Evolutionary conservation across 2,797 vertebrate species (phyloP).

Genomic region (Chrosomus eos): DNA sequence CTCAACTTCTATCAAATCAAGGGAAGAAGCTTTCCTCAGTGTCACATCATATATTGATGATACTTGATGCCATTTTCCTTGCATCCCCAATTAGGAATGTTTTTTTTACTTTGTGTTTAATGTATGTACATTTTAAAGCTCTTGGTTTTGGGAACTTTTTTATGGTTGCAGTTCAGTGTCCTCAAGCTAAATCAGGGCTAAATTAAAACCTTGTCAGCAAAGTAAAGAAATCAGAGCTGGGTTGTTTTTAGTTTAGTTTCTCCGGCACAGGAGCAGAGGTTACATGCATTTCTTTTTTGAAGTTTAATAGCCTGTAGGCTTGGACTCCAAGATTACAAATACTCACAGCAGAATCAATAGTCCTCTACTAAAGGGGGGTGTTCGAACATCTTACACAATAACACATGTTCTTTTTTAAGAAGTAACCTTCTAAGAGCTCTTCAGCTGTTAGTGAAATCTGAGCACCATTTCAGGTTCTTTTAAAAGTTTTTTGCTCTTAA

Average conservation of each 20-base stretch:
- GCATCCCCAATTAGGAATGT: not conserved
- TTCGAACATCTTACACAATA: constrained; percentile 48
- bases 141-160: constrained; percentile 41
- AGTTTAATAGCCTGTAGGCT: constrained; percentile 53
- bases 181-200: constrained; percentile 36
- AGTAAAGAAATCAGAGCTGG: constrained; percentile 36
- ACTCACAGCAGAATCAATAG: constrained; percentile 55
- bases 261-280: constrained; percentile 16
- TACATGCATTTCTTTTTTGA: constrained; percentile 41
- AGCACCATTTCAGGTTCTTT: not conserved
- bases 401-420: constrained; percentile 1
- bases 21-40: not conserved
- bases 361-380: constrained; percentile 37
- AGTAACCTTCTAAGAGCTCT: not conserved
- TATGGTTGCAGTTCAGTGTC: constrained; percentile 52
- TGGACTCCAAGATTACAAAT: constrained; percentile 47
- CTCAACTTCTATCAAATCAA: not conserved
- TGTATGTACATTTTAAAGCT: constrained; percentile 12
- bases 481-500: no score
- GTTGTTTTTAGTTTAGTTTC: constrained; percentile 34
- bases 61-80: not conserved
- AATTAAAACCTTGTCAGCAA: constrained; percentile 51
- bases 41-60: not conserved
- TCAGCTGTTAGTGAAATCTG: not conserved
- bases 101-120: constrained; percentile 13